phyloP scores from a whole-genome alignment of 2,888 invertebrate species.

The Pristionchus maxplancki region DNA sequence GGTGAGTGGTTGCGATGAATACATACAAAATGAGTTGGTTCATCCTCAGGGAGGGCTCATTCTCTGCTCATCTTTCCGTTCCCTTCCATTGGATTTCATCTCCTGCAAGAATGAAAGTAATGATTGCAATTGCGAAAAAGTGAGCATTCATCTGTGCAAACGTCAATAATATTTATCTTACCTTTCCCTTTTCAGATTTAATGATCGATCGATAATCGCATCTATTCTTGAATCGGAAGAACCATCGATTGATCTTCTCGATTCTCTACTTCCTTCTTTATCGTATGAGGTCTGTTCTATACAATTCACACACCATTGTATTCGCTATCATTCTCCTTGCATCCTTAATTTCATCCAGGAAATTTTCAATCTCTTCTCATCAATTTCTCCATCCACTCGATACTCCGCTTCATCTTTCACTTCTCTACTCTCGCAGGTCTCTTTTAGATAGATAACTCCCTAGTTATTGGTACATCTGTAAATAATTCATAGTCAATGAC shows the following conservation, averaged over 20 bases:
- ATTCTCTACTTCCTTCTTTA: neutral
- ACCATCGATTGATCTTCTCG: conserved; percentile 18
- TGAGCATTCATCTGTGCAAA: neutral
- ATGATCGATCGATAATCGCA: conserved; percentile 32
- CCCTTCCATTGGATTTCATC: neutral
- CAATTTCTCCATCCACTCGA: neutral
- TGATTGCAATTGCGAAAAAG: conserved; percentile 44
- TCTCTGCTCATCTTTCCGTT: conserved; percentile 1
- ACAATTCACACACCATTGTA: too few species aligned
- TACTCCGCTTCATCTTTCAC: neutral
- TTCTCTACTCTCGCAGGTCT: neutral
- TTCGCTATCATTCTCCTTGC: too few species aligned
- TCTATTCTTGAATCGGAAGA: neutral
- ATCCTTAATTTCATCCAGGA: neutral
- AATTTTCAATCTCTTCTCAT: conserved; percentile 1
- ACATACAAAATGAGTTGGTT: too few species aligned
- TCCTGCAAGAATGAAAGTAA: conserved; percentile 6
- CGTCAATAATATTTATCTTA: neutral
- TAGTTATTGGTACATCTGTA: neutral
- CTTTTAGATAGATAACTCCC: neutral
- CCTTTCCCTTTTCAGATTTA: neutral
- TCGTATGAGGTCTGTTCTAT: neutral
- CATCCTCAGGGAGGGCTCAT: neutral
- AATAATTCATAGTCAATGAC: neutral
- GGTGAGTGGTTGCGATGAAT: neutral